These are phyloP conservation scores for Pterocles orientalis DNA, from an alignment of 2,113 vertebrate genomes.

Conservation along the genomic window DNA sequence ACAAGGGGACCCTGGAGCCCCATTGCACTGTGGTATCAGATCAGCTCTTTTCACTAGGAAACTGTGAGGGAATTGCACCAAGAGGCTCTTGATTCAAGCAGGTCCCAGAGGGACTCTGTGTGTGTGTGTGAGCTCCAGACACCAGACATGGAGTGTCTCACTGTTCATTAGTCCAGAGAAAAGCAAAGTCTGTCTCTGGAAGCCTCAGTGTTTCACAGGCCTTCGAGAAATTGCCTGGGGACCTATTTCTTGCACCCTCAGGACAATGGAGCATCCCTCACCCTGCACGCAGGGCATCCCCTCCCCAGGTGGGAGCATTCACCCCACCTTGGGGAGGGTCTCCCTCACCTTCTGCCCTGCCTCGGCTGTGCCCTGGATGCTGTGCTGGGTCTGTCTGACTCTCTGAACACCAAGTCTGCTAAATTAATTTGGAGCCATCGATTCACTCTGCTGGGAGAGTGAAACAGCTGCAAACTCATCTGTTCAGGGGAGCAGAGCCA, in stretches of 20 bases:
- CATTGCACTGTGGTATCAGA: not conserved
- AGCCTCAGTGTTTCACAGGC: not conserved
- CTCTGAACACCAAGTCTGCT: not conserved
- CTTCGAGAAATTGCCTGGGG: not conserved
- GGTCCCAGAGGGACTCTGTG: not conserved
- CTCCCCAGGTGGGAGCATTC: not conserved
- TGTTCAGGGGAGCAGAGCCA: not conserved
- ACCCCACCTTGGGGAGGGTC: not conserved
- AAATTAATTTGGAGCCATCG: not conserved
- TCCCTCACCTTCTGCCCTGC: not conserved
- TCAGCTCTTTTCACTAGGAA: not conserved
- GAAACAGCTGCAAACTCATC: constrained; percentile 13
- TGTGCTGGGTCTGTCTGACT: not conserved
- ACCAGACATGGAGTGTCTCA: not conserved
- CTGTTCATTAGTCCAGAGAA: not conserved
- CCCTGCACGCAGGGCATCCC: not conserved
- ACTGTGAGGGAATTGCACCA: not conserved
- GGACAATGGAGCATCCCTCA: not conserved
- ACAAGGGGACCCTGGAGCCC: not conserved
- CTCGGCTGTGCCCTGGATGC: not conserved
- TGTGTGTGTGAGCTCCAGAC: not conserved
- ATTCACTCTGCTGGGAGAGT: not conserved
- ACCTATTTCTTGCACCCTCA: not conserved
- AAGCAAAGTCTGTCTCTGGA: not conserved
- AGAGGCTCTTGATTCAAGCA: not conserved